Percentiles rank a stretch among this genome's conserved stretches.
These are phyloP conservation scores for Candoia aspera DNA, from an alignment of 2,113 vertebrate species.

Conservation along the genomic window DNA sequence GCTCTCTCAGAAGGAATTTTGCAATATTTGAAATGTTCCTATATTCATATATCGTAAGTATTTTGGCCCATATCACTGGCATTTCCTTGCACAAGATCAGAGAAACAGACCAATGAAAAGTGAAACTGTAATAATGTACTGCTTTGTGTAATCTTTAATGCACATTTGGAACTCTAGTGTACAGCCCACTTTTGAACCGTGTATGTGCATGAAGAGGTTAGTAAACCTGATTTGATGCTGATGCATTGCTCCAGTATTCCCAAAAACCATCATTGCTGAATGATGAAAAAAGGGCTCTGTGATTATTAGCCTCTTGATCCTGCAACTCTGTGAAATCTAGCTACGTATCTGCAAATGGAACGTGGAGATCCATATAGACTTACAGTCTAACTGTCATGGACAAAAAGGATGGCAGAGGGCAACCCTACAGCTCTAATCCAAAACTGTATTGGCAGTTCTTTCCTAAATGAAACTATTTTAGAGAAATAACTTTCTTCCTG, in stretches of 20 bases:
- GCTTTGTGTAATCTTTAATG: too few relatives aligned
- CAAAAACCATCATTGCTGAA: conserved; percentile 12
- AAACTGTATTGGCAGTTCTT: background rate
- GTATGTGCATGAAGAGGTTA: background rate
- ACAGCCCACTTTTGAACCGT: background rate
- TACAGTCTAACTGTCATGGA: background rate
- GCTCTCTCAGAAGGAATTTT: too few relatives aligned
- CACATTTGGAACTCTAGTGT: too few relatives aligned
- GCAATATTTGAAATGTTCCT: too few relatives aligned
- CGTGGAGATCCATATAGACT: background rate
- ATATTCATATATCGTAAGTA: too few relatives aligned
- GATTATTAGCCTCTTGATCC: background rate
- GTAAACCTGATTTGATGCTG: background rate
- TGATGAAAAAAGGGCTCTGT: background rate
- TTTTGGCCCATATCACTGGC: too few relatives aligned
- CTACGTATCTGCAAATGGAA: background rate
- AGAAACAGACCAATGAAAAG: too few relatives aligned
- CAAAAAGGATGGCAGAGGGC: background rate
- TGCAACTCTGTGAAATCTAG: background rate
- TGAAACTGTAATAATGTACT: too few relatives aligned
- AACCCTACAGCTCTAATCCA: background rate
- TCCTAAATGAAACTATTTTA: background rate
- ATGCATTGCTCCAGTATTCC: background rate
- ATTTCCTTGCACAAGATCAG: too few relatives aligned
- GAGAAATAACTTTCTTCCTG: too few relatives aligned